Evolutionary conservation across 2,888 invertebrate genomes (phyloP).

Genomic region (Tortrix viridana): DNA sequence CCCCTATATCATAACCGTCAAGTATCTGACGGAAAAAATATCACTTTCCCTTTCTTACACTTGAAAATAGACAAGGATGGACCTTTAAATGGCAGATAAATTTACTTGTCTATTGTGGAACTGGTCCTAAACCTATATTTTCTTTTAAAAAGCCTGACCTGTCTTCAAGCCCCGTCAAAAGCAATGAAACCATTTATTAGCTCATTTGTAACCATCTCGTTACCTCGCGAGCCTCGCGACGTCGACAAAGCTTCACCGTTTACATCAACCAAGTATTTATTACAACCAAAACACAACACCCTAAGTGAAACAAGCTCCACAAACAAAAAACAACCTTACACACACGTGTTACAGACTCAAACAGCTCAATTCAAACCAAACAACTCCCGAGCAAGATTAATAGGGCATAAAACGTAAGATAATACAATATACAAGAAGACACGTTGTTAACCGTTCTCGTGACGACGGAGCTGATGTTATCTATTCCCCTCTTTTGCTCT

Average conservation of each 20-base stretch:
- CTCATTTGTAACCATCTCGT: constrained; percentile 37
- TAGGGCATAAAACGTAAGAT: constrained; percentile 84
- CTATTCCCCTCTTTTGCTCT: constrained; percentile 62
- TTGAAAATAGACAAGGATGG: too few species aligned
- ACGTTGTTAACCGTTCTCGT: constrained; percentile 85
- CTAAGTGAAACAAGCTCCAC: constrained; percentile 50
- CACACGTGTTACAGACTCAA: constrained; percentile 50
- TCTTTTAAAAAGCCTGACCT: constrained; percentile 28
- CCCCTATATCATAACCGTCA: too few species aligned
- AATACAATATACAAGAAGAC: constrained; percentile 87
- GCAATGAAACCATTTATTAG: constrained; percentile 31
- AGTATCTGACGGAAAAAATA: too few species aligned
- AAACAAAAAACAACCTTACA: constrained; percentile 56
- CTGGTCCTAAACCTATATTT: too few species aligned
- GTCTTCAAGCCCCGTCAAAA: constrained; percentile 49
- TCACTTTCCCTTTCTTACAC: too few species aligned
- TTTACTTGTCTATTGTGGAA: too few species aligned
- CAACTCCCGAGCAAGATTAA: constrained; percentile 78
- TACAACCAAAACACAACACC: constrained; percentile 69
- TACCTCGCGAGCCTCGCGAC: constrained; percentile 55
- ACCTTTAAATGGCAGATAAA: too few species aligned
- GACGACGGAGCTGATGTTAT: constrained; percentile 66
- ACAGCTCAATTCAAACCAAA: constrained; percentile 49
- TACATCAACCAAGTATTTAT: constrained; percentile 84
- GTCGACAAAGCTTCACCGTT: constrained; percentile 74